A percentile compares a stretch with the other conserved stretches of the same genome.
Conservation (phyloP, 92 coral and sea anemone species). For the Porites lobata region DNA sequence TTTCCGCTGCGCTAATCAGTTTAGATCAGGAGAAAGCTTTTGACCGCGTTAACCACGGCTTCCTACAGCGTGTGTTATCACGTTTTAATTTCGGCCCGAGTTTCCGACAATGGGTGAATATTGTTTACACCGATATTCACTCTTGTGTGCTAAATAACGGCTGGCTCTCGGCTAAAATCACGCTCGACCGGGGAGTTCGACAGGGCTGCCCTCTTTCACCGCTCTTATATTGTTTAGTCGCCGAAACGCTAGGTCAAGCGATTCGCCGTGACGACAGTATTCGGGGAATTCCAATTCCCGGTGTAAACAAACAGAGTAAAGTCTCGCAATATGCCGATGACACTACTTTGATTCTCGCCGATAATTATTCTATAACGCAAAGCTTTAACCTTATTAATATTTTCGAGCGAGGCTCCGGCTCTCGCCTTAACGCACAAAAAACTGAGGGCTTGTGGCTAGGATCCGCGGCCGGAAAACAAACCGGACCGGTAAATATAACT, state of each 20-base stretch:
- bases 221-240: neutral
- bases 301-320: neutral
- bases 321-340: too few relatives aligned
- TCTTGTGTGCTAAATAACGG: conserved; percentile 11
- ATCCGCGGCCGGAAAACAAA: neutral
- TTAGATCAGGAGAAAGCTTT: conserved; percentile 58
- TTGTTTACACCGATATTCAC: conserved; percentile 12
- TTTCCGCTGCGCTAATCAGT: neutral
- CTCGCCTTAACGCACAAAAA: neutral
- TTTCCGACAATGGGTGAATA: conserved; percentile 21
- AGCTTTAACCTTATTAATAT: neutral
- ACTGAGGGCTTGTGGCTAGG: neutral
- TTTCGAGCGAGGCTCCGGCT: neutral
- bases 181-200: conserved; percentile 9
- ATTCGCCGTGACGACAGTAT: conserved; percentile 6
- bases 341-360: neutral
- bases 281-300: neutral
- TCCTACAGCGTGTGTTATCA: neutral
- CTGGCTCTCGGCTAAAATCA: neutral
- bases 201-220: conserved; percentile 24
- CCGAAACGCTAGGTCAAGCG: conserved; percentile 11
- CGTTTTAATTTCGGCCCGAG: conserved; percentile 29
- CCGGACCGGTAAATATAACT: neutral
- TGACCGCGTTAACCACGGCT: conserved; percentile 29
- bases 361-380: neutral